Evolutionary conservation across 2,797 vertebrate genomes (phyloP).

Genomic region (Morus bassanus): DNA sequence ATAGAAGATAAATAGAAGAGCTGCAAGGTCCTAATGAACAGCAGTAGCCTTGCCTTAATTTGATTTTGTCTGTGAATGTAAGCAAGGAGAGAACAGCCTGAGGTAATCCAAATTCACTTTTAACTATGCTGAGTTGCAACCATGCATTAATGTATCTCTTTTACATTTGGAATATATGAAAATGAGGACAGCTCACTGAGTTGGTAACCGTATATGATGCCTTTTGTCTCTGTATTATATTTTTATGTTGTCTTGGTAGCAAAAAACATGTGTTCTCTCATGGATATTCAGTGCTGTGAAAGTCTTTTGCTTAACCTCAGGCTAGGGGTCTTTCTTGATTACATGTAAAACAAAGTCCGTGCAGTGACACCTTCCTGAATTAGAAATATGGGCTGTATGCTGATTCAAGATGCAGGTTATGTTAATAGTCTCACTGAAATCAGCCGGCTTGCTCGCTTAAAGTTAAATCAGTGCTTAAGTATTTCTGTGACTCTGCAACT

Average conservation of each 20-base stretch:
- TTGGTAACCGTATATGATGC: neutral
- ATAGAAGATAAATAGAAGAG: neutral
- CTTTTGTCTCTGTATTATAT: neutral
- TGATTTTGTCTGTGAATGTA: neutral
- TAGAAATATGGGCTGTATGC: neutral
- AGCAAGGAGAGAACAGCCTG: neutral
- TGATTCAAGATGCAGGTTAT: neutral
- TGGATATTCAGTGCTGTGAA: neutral
- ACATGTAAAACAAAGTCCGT: accelerated
- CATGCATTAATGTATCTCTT: neutral
- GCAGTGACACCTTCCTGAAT: neutral
- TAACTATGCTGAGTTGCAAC: neutral
- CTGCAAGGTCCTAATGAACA: neutral
- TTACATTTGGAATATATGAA: neutral
- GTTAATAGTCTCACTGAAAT: neutral
- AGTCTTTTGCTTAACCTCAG: neutral
- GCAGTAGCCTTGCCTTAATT: neutral
- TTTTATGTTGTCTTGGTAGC: neutral
- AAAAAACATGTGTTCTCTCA: neutral
- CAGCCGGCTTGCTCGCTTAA: neutral
- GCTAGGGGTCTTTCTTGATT: neutral
- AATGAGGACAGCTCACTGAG: neutral
- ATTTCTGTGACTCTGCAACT: neutral
- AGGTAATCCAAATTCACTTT: conserved; percentile 5
- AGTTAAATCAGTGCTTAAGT: neutral